Evolutionary conservation across 1,140 invertebrate genomes (phyloP).

Genomic region (Agraylea sexmaculata): DNA sequence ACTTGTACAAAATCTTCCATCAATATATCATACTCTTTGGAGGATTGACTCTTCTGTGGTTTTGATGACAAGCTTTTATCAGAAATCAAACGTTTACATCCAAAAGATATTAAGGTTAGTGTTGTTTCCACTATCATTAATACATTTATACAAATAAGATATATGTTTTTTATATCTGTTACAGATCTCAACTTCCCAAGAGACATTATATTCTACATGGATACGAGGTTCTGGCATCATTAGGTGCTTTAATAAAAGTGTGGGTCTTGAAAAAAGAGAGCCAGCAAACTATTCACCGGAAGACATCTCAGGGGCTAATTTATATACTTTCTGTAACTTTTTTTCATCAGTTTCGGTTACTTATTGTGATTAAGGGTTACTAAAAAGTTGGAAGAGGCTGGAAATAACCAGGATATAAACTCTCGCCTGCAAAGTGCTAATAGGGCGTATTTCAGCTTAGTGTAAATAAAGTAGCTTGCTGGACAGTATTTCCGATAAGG

Average conservation of each 20-base stretch:
- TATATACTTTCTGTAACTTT: no score
- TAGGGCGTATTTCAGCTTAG: no score
- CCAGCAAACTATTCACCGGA: conserved; percentile 83
- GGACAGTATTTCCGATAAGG: no score
- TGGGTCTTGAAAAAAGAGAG: conserved; percentile 97
- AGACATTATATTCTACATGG: conserved; percentile 97
- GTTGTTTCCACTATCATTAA: conserved; percentile 7
- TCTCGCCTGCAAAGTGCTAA: no score
- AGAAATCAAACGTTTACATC: conserved; percentile 85
- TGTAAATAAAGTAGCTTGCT: no score
- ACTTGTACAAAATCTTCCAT: conserved; percentile 91
- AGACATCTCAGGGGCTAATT: no score
- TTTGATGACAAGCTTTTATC: conserved; percentile 92
- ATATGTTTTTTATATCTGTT: conserved; percentile 20
- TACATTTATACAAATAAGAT: neutral
- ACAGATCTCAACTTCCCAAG: conserved; percentile 93
- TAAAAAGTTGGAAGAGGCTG: no score
- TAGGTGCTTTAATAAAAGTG: conserved; percentile 99
- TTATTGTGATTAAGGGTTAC: no score
- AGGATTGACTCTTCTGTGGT: conserved; percentile 94
- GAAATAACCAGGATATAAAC: no score
- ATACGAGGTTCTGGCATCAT: conserved; percentile 97
- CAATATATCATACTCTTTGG: conserved; percentile 98
- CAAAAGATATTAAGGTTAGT: conserved; percentile 92
- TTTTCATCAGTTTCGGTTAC: no score